These are phyloP conservation scores for Buceros bicornis DNA, from an alignment of 2,797 vertebrate species.

Conservation along the genomic window DNA sequence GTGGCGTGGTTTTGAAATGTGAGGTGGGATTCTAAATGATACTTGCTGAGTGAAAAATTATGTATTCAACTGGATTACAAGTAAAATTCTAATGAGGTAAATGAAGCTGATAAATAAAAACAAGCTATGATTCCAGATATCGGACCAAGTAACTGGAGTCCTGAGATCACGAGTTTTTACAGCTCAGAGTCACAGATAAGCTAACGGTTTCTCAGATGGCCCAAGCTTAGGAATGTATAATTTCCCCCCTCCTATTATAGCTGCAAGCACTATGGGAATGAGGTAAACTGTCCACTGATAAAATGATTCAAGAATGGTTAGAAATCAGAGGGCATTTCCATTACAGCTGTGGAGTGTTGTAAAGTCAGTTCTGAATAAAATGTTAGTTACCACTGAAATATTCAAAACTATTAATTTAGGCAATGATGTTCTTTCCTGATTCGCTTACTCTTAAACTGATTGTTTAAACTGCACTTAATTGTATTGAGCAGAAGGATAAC, in stretches of 20 bases:
- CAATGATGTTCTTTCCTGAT: background rate
- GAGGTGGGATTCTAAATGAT: background rate
- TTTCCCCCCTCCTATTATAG: background rate
- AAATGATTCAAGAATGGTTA: background rate
- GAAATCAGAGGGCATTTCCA: background rate
- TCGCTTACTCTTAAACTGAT: background rate
- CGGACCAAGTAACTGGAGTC: background rate
- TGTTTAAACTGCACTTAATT: background rate
- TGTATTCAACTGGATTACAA: background rate
- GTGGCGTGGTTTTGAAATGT: background rate
- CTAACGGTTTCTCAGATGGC: background rate
- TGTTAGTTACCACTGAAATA: background rate
- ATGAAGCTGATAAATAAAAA: background rate
- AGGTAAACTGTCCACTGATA: background rate
- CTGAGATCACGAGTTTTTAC: background rate
- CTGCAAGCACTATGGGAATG: background rate
- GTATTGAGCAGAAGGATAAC: background rate
- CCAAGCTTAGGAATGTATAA: background rate
- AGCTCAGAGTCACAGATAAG: background rate
- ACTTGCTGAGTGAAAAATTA: background rate
- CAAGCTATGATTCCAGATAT: background rate
- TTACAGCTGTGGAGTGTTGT: background rate
- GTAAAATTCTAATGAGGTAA: background rate
- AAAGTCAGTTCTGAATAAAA: background rate
- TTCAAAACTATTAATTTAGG: background rate